Conservation (phyloP, 2,888 invertebrate species). For the Rhorus exstirpatorius region DNA sequence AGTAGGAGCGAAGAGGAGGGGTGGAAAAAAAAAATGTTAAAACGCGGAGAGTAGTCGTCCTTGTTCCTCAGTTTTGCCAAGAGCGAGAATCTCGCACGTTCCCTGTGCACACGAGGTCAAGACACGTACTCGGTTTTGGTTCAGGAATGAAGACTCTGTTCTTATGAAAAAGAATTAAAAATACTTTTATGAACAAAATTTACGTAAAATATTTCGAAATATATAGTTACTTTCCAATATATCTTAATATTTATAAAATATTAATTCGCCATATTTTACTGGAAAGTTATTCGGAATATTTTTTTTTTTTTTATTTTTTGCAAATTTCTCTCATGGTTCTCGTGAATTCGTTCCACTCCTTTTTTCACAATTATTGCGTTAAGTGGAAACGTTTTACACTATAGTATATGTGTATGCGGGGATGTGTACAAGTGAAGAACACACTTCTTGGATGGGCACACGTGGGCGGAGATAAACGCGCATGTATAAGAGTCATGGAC, state of each 20-base stretch:
- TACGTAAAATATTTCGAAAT: not conserved
- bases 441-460: conserved; percentile 1
- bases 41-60: conserved; percentile 76
- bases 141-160: not conserved
- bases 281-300: no score
- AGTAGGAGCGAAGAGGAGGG: not conserved
- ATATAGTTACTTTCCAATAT: no score
- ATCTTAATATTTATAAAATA: no score
- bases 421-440: conserved; percentile 7
- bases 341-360: not conserved
- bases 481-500: conserved; percentile 37
- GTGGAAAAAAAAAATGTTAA: not conserved
- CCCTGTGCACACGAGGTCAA: conserved; percentile 15
- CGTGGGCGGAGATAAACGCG: conserved; percentile 25
- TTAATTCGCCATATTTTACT: no score
- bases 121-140: not conserved
- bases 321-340: no score
- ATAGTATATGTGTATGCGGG: not conserved
- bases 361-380: not conserved
- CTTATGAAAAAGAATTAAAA: not conserved
- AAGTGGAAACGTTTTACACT: not conserved
- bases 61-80: conserved; percentile 76
- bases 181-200: not conserved
- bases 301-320: no score
- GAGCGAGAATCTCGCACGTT: not conserved